phyloP scores from a whole-genome alignment of 2,888 invertebrate species.

The Drosophila ustulata region DNA sequence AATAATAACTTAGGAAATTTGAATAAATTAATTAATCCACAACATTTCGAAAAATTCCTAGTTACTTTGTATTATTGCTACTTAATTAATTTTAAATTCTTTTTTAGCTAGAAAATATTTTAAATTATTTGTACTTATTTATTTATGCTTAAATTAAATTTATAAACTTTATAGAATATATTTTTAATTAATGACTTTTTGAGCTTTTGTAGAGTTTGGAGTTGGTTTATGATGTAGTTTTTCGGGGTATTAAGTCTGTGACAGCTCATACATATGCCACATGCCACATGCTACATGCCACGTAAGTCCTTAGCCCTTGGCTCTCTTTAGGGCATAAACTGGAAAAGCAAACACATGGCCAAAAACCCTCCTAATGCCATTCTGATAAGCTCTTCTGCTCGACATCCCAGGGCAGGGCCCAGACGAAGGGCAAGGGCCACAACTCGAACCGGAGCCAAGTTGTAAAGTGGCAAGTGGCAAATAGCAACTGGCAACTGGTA shows the following conservation, averaged over 20 bases:
- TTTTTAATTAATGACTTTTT: not conserved
- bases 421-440: conserved; percentile 63
- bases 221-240: conserved; percentile 1
- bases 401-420: conserved; percentile 11
- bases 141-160: too few species aligned
- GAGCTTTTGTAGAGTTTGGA: not conserved
- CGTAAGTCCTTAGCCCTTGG: conserved; percentile 40
- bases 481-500: conserved; percentile 17
- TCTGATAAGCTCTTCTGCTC: conserved; percentile 41
- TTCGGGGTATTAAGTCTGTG: not conserved
- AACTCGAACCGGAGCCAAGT: conserved; percentile 39
- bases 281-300: conserved; percentile 8
- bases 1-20: too few species aligned
- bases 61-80: too few species aligned
- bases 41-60: too few species aligned
- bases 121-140: too few species aligned
- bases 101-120: too few species aligned
- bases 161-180: too few species aligned
- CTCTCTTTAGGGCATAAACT: conserved; percentile 16
- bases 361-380: conserved; percentile 48
- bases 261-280: not conserved
- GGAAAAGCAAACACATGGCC: conserved; percentile 44
- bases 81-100: too few species aligned
- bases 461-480: conserved; percentile 37
- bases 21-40: too few species aligned